Base-by-base conservation (phyloP, 2,113 vertebrate species). In the Taurulus bubalis region DNA sequence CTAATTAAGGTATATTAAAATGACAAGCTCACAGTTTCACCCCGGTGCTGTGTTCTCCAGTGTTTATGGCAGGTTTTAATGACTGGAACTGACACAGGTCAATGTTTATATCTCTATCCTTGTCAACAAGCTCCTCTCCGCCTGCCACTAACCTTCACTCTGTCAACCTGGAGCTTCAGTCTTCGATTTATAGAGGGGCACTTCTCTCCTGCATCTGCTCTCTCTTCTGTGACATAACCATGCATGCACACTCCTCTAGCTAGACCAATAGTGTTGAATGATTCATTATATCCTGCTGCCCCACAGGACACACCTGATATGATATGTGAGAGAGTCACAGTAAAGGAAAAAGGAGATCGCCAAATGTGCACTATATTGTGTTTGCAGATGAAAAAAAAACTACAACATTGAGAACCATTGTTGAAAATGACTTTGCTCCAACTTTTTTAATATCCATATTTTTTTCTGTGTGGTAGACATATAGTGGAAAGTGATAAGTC, bases 111-210 rank as follows among this genome's bases (percentile, higher is more conserved):
- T 47, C 32, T 66, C 51, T 53, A 28, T 77, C 65, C 49, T 67
- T 80, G 79, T 89, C 69, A 85, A 56, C 59, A 68, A 49, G 24
- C 49, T 38, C 36, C 55, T 53, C 36, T 77, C 34, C 12, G 36
- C 47, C 68, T 84, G 75, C 40, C 60, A 77, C 60, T 65, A 30
- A 75, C 67, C 64, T 70, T 64, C 51, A 45, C 22, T 18, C 65
- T 49, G 53, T 56, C 45, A 36, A 22, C 5, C 26, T 26, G 67
- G 2, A 76, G 24, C 38, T 12, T 63, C 45, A 59, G 3, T 69
- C 24, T 81, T 62, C 56, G 26, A 63, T 75, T 59, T 34, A 22
- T 55, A 22, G 8, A 66, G 73, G 36, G 15, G 36, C 63, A 56
- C n/a, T 14, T 16, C 55, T 45, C n/a, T 49, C 49, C n/a, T 76